Base-by-base conservation (phyloP, 2,797 vertebrate genomes). In the Champsocephalus esox region DNA sequence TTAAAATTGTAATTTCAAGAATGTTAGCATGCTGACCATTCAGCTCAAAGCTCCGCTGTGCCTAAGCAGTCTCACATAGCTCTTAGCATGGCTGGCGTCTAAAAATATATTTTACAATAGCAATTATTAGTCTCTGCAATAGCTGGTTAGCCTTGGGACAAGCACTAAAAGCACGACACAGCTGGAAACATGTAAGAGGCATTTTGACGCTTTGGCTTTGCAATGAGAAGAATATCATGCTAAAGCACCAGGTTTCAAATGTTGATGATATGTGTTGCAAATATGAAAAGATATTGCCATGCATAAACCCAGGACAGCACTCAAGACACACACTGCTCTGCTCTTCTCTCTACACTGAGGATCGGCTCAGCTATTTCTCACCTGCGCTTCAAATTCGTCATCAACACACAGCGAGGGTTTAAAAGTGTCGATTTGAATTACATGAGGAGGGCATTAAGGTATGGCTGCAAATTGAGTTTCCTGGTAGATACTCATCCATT, bases 361-460 rank as follows among this genome's bases (percentile, higher is more conserved):
- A 84, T 62, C 70, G 7, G 46, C 80, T 57, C 83, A 82, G 83
- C 81, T 88, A 92, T 93, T 93, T 92, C 89, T 91, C 92, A 91
- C 91, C 88, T 86, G 58, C 56, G 7, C 80, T 79, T 84, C 75
- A 92, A 91, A 80, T 93, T 89, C 87, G 81, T 92, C 92, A 91
- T 87, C 82, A 50, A 24, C 87, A 79, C 72, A 82, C 80, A 71
- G 82, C 58, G 10, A 77, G 62, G 67, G 65, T 71, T 79, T 88
- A 67, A 66, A 87, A 82, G 84, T 77, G 89, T 84, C 75, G 6
- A 81, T 90, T 81, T 89, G 78, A 90, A 86, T 91, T 83, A 87
- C 86, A 77, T 14, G 54, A 61, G 78, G 66, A 28, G 56, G 74
- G 80, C 85, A 71, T 61, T 86, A 77, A 78, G 87, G 85, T 85